Conservation (phyloP, 2,797 vertebrate genomes). For the Chlorospingus flavigularis region DNA sequence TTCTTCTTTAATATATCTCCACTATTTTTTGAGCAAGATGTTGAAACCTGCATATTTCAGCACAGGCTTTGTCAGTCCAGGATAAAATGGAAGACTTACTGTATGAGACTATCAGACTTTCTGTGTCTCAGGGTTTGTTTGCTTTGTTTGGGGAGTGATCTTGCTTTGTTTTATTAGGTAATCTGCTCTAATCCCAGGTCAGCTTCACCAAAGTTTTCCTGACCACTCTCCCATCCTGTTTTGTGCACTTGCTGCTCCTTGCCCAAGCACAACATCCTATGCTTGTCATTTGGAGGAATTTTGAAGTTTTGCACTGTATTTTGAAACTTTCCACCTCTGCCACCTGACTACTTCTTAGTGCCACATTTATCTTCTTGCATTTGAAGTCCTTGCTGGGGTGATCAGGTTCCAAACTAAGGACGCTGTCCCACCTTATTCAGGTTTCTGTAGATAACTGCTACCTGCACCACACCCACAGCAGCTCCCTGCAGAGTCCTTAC, state of each 20-base stretch:
- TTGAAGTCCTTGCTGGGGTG: background rate
- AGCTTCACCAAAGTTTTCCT: background rate
- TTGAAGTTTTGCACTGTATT: background rate
- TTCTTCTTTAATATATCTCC: background rate
- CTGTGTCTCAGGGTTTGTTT: background rate
- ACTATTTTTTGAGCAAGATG: background rate
- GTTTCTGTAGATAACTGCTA: background rate
- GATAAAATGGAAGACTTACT: background rate
- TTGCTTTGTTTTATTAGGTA: background rate
- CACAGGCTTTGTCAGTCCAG: background rate
- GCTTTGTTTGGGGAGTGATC: background rate
- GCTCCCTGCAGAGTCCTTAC: background rate
- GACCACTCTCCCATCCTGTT: background rate
- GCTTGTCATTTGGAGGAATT: background rate
- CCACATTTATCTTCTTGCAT: background rate
- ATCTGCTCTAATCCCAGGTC: background rate
- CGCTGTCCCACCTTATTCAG: background rate
- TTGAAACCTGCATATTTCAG: background rate
- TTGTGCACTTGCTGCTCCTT: background rate
- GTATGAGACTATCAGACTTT: background rate
- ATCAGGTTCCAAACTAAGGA: background rate
- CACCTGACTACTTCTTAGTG: accelerated
- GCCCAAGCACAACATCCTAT: accelerated
- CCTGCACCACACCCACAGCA: background rate
- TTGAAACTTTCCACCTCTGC: background rate